A percentile compares a stretch with the other conserved stretches of the same genome.
phyloP scores from a whole-genome alignment of 2,888 invertebrate genomes.

The Junonia oenone region DNA sequence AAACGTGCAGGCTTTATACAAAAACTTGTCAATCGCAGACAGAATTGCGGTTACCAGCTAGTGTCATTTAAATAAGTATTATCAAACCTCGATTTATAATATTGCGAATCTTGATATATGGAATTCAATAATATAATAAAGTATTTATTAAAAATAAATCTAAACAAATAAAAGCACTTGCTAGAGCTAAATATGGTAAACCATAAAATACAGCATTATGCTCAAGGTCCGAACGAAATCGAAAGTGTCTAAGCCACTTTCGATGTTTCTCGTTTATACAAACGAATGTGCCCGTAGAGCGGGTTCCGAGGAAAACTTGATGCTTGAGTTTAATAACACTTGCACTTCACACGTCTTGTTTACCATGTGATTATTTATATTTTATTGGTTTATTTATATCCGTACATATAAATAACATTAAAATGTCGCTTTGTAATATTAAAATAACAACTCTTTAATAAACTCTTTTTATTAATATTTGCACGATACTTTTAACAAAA shows the following conservation, averaged over 20 bases:
- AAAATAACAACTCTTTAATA: no score
- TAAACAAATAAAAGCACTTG: not conserved
- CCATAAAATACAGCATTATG: slow-evolving; percentile 23
- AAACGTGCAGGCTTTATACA: no score
- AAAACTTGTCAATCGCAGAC: no score
- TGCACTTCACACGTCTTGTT: slow-evolving; percentile 7
- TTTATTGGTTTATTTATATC: not conserved
- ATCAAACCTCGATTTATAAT: not conserved
- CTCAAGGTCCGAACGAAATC: slow-evolving; percentile 31
- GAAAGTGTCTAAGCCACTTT: slow-evolving; percentile 37
- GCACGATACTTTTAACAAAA: no score
- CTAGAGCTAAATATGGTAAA: not conserved
- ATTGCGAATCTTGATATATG: not conserved
- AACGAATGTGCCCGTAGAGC: slow-evolving; percentile 25
- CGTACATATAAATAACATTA: no score
- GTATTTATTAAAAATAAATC: not conserved
- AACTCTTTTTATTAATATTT: no score
- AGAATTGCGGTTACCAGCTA: no score
- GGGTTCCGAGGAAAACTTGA: slow-evolving; percentile 29
- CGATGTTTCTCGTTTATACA: slow-evolving; percentile 28
- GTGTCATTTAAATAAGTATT: not conserved
- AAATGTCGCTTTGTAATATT: no score
- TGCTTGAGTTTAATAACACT: slow-evolving; percentile 21
- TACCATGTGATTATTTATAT: slow-evolving; percentile 9
- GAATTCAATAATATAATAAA: not conserved